Base-by-base conservation (phyloP, 2,797 vertebrate species). In the Sebastes umbrosus region DNA sequence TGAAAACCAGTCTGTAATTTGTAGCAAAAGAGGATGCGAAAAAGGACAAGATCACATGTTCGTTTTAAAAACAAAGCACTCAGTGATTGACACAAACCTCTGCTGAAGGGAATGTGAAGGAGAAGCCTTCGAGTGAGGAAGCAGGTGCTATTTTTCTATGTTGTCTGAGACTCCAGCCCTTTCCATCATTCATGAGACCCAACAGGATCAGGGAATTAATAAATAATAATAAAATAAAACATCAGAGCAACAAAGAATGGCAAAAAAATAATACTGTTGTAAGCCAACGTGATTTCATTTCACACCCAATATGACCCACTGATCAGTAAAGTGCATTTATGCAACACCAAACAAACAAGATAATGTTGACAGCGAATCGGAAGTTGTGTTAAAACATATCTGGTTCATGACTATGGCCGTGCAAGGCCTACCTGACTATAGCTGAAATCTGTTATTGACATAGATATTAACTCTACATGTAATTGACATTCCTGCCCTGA, bases 291-390 rank as follows among this genome's bases (percentile, higher is more conserved):
- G 77, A 83, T 92, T 93, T 94, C 90, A 77, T 92, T 93, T 93
- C 88, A 93, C 92, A 89, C 91, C 90, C 90, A 92, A 76, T 87
- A 91, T 93, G 94, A 95, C 92, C 94, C 93, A 92, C 94, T 92
- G 91, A 94, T 95, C 95, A 94, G 94, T 96, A 96, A 96, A 96
- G 95, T 96, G 95, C 96, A 96, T 96, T 95, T 95, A 95, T 96
- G 94, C 95, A 95, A 95, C 94, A 95, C 90, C 93, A 95, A 95
- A 95, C 94, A 95, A 94, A 95, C 94, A 93, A 89, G 93, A 94
- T 94, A 92, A 94, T 95, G 94, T 93, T 93, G 94, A 95, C 92
- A 93, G 94, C 90, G 87, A 86, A 94, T 94, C 86, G 90, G 93
- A 95, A 93, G 93, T 94, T 91, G 92, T 90, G 92, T 93, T 91